Percentiles rank a stretch among this genome's conserved stretches.
Evolutionary conservation across 2,888 invertebrate genomes (phyloP).

Genomic region (Arrhopalites spinosus): DNA sequence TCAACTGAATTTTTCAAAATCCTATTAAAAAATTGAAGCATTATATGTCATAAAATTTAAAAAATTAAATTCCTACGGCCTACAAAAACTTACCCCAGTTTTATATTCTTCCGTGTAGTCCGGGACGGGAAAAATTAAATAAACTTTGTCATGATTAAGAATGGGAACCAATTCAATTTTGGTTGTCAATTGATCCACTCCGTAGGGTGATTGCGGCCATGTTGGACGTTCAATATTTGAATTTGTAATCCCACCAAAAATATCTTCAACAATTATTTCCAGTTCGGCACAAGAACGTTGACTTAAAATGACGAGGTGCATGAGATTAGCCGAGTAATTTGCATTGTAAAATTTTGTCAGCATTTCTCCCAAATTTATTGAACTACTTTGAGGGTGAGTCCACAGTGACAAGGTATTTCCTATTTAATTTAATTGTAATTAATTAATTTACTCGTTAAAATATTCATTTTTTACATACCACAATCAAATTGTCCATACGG

Average conservation of each 20-base stretch:
- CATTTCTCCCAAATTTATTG: conserved; percentile 82
- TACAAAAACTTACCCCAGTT: conserved; percentile 69
- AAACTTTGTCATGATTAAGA: conserved; percentile 44
- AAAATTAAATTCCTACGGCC: too few relatives aligned
- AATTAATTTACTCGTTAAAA: neutral
- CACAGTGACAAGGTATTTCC: conserved; percentile 80
- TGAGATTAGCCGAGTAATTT: conserved; percentile 95
- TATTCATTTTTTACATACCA: conserved; percentile 62
- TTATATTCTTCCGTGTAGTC: conserved; percentile 81
- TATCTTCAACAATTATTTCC: conserved; percentile 74
- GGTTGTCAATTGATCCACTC: conserved; percentile 71
- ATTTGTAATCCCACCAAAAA: conserved; percentile 79
- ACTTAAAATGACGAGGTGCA: conserved; percentile 84
- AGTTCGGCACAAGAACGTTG: conserved; percentile 87
- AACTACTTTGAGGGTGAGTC: conserved; percentile 74
- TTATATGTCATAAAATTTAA: too few relatives aligned
- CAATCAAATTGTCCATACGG: conserved; percentile 92
- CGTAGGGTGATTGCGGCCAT: conserved; percentile 85
- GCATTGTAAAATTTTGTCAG: conserved; percentile 84
- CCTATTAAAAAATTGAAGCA: too few relatives aligned
- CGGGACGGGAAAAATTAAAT: conserved; percentile 72
- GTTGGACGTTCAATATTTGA: conserved; percentile 72
- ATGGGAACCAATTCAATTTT: conserved; percentile 81
- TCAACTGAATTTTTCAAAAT: conserved; percentile 82
- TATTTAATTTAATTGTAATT: conserved; percentile 55